Percentiles rank a stretch among this genome's conserved stretches.
Evolutionary conservation across 1,140 invertebrate species (phyloP).

Genomic region (Apis florea): DNA sequence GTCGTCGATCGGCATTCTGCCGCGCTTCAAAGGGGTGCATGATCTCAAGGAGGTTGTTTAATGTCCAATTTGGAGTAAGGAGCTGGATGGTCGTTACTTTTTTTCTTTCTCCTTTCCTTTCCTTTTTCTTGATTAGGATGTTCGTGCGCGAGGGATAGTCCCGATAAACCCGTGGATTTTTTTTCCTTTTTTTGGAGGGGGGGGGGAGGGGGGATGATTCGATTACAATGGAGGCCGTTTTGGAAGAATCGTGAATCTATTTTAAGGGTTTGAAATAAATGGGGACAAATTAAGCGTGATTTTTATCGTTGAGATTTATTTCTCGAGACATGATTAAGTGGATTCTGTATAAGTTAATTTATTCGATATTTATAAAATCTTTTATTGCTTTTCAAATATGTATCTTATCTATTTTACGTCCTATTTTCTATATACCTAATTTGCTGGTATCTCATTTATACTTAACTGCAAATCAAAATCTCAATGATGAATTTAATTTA

Average conservation of each 20-base stretch:
- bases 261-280: too few relatives aligned
- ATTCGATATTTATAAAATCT: too few relatives aligned
- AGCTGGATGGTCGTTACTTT: background rate
- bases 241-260: too few relatives aligned
- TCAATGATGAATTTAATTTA: background rate
- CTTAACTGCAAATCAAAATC: background rate
- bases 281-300: too few relatives aligned
- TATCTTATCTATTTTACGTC: background rate
- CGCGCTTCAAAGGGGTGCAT: background rate
- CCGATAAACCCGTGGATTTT: background rate
- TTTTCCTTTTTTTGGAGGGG: background rate
- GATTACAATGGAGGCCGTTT: background rate
- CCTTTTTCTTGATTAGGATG: background rate
- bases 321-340: too few relatives aligned
- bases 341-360: too few relatives aligned
- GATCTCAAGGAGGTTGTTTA: slow-evolving; percentile 8
- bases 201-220: background rate
- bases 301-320: too few relatives aligned
- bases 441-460: background rate
- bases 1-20: slow-evolving; percentile 26
- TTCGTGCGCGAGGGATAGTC: background rate
- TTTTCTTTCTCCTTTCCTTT: background rate
- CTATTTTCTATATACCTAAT: too few relatives aligned
- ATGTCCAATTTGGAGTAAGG: slow-evolving; percentile 13
- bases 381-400: background rate